These are phyloP conservation scores for Oscheius sp. DNA, from an alignment of 1,140 invertebrate genomes.

Conservation along the genomic window DNA sequence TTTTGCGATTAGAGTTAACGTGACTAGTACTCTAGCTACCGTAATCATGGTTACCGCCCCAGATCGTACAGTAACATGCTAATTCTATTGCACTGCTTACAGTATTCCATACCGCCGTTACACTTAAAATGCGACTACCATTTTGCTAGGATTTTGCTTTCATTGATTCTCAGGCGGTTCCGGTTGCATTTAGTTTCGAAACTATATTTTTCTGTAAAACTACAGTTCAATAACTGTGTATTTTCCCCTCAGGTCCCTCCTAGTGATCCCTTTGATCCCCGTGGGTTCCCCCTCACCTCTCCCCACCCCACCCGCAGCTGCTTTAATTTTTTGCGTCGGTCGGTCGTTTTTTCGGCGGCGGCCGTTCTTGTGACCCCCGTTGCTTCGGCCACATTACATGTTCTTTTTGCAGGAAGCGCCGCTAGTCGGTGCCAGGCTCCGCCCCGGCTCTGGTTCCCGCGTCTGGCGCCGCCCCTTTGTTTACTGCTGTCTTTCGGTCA, in stretches of 20 bases:
- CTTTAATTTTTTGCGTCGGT: background rate
- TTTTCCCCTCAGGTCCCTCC: background rate
- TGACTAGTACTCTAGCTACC: too few relatives aligned
- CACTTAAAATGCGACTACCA: too few relatives aligned
- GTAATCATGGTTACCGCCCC: too few relatives aligned
- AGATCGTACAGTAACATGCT: too few relatives aligned
- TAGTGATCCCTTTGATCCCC: background rate
- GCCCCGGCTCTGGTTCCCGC: background rate
- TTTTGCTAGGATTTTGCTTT: background rate
- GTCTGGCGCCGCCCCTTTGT: background rate
- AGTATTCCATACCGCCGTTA: too few relatives aligned
- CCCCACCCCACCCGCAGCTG: background rate
- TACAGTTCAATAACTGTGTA: too few relatives aligned
- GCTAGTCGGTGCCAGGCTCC: constrained; percentile 10
- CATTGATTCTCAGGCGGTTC: background rate
- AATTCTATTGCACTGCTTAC: too few relatives aligned
- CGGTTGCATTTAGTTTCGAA: background rate
- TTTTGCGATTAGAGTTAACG: too few relatives aligned
- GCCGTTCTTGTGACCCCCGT: background rate
- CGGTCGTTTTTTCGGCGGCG: too few relatives aligned
- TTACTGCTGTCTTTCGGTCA: constrained; percentile 1
- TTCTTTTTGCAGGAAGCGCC: constrained; percentile 11
- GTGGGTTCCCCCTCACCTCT: background rate
- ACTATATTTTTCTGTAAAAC: too few relatives aligned
- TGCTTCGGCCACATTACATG: background rate